Conservation (phyloP, 92 coral and sea anemone genomes). For the Umimayanthus kanabou region DNA sequence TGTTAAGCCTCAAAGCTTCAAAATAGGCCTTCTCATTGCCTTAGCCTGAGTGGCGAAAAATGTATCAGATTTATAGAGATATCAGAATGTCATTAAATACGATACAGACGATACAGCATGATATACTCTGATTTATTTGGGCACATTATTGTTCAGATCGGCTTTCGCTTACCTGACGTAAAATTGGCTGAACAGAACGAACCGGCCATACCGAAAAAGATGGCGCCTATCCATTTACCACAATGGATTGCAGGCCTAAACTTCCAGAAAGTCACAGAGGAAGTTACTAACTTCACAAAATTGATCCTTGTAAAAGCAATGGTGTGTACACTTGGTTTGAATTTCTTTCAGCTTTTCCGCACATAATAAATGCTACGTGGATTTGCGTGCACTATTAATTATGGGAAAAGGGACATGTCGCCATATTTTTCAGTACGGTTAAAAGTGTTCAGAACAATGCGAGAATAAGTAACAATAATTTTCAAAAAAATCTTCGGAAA, state of each 20-base stretch:
- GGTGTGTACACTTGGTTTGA: conserved; percentile 29
- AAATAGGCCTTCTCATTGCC: conserved; percentile 12
- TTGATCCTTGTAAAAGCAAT: conserved; percentile 24
- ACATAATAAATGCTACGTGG: conserved; percentile 25
- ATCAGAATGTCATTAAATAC: conserved; percentile 5
- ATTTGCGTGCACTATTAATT: conserved; percentile 20
- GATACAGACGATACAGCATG: conserved; percentile 3
- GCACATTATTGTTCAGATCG: conserved; percentile 11
- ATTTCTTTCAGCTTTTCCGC: conserved; percentile 29
- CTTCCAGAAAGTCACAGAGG: conserved; percentile 7
- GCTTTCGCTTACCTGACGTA: conserved; percentile 12
- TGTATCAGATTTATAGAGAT: conserved; percentile 8
- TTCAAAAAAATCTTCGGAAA: background rate
- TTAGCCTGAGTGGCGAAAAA: conserved; percentile 12
- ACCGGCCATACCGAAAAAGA: conserved; percentile 12
- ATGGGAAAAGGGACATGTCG: conserved; percentile 11
- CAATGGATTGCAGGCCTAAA: conserved; percentile 14
- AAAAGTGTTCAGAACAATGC: conserved; percentile 11
- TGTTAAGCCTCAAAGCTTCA: conserved; percentile 4
- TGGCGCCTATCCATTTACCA: conserved; percentile 12
- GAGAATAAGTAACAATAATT: background rate
- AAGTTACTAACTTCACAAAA: conserved; percentile 10
- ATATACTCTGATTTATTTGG: conserved; percentile 6
- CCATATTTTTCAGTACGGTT: conserved; percentile 10
- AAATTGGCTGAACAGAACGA: conserved; percentile 9